These are phyloP conservation scores for Habroteleia sp. DNA, from an alignment of 2,888 invertebrate genomes.

Conservation along the genomic window DNA sequence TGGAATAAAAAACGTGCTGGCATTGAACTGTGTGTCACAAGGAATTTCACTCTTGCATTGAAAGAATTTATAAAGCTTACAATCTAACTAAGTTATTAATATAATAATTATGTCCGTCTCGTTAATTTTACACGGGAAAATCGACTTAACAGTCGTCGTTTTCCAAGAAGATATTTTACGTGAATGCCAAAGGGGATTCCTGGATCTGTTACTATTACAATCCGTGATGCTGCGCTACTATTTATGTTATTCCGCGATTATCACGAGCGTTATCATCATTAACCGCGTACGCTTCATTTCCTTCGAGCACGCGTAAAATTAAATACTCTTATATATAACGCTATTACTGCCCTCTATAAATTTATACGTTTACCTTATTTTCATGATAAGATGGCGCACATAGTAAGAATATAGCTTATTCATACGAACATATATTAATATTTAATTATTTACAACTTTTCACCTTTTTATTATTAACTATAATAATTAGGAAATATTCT, in stretches of 20 bases:
- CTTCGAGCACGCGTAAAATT: conserved; percentile 30
- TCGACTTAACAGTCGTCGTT: conserved; percentile 22
- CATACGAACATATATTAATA: no score
- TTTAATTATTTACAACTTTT: no score
- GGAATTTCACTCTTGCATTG: conserved; percentile 6
- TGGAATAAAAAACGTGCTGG: conserved; percentile 8
- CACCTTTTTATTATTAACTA: no score
- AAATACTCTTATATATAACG: conserved; percentile 25
- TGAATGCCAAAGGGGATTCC: not conserved
- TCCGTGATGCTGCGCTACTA: conserved; percentile 24
- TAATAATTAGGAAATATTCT: no score
- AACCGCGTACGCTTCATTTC: conserved; percentile 25
- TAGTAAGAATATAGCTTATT: not conserved
- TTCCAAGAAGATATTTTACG: conserved; percentile 23
- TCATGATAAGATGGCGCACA: not conserved
- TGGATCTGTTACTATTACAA: conserved; percentile 32
- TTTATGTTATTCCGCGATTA: conserved; percentile 52
- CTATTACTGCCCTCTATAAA: conserved; percentile 16
- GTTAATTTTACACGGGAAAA: conserved; percentile 14
- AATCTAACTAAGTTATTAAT: conserved; percentile 33
- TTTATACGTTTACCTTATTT: conserved; percentile 20
- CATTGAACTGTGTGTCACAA: conserved; percentile 3
- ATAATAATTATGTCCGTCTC: conserved; percentile 33
- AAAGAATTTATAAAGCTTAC: conserved; percentile 5
- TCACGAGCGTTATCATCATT: conserved; percentile 40